These are phyloP conservation scores for Sitta europaea DNA, from an alignment of 2,113 vertebrate species.

Conservation along the genomic window DNA sequence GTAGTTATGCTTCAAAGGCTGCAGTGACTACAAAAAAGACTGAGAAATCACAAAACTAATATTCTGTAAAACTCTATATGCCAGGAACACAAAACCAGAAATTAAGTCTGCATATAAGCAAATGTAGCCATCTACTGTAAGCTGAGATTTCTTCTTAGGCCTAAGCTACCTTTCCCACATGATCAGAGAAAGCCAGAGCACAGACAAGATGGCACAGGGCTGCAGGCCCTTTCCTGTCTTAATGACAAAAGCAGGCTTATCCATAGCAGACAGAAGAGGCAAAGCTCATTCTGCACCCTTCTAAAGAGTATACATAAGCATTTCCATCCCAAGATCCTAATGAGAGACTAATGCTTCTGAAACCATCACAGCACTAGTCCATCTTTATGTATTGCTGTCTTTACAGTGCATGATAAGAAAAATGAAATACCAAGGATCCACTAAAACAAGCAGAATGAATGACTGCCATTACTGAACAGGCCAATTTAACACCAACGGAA, in stretches of 20 bases:
- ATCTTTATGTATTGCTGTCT: not conserved
- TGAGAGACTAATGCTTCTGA: not conserved
- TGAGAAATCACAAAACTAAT: not conserved
- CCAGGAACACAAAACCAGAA: not conserved
- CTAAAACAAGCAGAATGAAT: not conserved
- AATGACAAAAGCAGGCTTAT: not conserved
- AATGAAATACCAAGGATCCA: not conserved
- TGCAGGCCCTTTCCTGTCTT: not conserved
- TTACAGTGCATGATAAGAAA: not conserved
- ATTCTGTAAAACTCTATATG: not conserved
- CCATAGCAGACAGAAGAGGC: not conserved
- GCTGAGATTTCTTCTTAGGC: not conserved
- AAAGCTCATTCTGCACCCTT: not conserved
- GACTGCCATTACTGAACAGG: not conserved
- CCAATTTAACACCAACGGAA: conserved; percentile 27
- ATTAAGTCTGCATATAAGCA: not conserved
- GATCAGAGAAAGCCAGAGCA: not conserved
- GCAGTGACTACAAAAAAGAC: not conserved
- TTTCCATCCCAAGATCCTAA: not conserved
- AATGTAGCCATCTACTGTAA: not conserved
- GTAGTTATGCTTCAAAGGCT: not conserved
- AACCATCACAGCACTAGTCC: not conserved
- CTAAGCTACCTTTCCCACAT: not conserved
- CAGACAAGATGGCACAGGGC: fast-evolving
- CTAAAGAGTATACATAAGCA: not conserved